Evolutionary conservation across 2,113 vertebrate genomes (phyloP), one percentile per base, ranked within the genome.

Genomic region (Buteo buteo): DNA sequence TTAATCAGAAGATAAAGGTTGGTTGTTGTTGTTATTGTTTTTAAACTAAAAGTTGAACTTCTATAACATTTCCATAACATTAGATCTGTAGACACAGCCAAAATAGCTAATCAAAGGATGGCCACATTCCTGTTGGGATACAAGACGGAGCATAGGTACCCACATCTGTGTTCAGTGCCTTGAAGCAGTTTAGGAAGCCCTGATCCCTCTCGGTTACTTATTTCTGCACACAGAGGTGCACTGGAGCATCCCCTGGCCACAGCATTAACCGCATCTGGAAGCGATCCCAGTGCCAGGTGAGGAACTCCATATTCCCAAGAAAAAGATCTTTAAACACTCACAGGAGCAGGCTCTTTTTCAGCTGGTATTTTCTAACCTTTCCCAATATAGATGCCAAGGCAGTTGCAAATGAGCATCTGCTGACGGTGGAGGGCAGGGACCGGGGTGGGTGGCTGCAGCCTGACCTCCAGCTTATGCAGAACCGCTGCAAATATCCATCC

Each of bases 241-340:
- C 44, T 5, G 36, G 24, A 72, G 54, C 67, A 69, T 36, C 64
- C 40, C 34, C 31, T 36, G 45, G 45, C 59, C 77, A 24, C 34
- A 11, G 36, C 29, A 45, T 21, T 24, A 57, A 69, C 62, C 3
- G 1, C 47, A 47, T 28, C 70, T 14, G 45, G 40, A 34, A 90
- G 28, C 2, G 1, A 67, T 9, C 21, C 57, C 0, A 0, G 16
- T 0, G 1, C 28, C 82, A 88, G 44, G 18, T 28, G 36, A 88
- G 15, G 17, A 82, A 14, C 6, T 69, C 62, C 45, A 54, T 55
- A 1, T 18, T 62, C 26, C 29, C 76, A 40, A 10, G 8, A 3
- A 65, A 40, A 40, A 49, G 26, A 11, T 45, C 34, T 16, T 26
- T 7, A 7, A 80, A 65, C 7, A n/a, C 72, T 54, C 0, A 1